phyloP scores from a whole-genome alignment of 2,113 vertebrate species.

The Mirounga angustirostris region DNA sequence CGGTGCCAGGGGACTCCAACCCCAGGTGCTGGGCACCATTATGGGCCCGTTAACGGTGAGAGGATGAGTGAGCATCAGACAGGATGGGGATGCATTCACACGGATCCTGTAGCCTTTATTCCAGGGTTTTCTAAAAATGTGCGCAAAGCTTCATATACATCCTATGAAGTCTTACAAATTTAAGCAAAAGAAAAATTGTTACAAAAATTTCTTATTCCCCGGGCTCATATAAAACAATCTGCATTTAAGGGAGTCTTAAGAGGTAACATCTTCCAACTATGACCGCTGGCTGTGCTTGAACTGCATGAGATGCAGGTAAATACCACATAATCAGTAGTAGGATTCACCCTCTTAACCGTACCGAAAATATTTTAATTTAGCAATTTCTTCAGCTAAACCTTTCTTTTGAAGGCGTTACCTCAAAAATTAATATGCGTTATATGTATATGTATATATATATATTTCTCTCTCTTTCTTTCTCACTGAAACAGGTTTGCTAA shows the following conservation, averaged over 20 bases:
- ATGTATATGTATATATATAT: no score
- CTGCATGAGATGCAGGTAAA: neutral
- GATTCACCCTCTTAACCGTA: neutral
- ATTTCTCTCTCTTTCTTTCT: neutral
- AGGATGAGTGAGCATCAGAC: accelerated
- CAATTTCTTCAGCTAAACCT: neutral
- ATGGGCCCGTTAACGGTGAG: accelerated
- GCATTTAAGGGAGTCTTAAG: neutral
- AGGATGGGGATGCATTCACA: accelerated
- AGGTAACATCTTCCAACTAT: neutral
- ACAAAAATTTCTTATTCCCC: neutral
- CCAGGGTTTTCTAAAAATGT: neutral
- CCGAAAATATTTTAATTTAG: conserved; percentile 44
- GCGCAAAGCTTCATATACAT: accelerated
- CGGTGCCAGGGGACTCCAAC: accelerated
- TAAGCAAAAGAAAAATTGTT: neutral
- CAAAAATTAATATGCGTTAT: neutral
- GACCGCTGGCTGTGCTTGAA: neutral
- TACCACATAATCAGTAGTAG: neutral
- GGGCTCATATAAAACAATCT: neutral
- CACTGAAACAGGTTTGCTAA: neutral
- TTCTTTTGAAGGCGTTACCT: conserved; percentile 4
- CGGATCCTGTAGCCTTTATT: accelerated
- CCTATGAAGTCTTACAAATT: neutral
- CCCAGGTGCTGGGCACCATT: accelerated